Conservation (phyloP, 2,797 vertebrate genomes). For the Falco naumanni region DNA sequence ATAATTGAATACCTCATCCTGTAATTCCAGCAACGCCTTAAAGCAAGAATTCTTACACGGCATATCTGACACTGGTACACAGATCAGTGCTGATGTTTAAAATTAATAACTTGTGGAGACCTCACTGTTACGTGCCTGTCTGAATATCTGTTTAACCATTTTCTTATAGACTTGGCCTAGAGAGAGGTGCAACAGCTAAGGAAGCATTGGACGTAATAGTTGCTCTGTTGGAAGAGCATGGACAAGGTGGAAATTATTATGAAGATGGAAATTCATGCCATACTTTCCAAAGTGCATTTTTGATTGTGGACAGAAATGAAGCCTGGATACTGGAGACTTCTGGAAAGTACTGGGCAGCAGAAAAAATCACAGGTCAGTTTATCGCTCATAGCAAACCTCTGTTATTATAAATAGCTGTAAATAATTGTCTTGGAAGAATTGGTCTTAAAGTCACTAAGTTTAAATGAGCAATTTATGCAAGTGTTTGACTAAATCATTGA, state of each 20-base stretch:
- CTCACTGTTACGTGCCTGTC: not conserved
- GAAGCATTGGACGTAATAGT: constrained; percentile 80
- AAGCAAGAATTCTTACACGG: not conserved
- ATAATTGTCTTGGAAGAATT: not conserved
- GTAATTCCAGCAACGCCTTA: not conserved
- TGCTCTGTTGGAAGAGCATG: constrained; percentile 79
- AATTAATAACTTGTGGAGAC: not conserved
- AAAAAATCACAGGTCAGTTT: constrained; percentile 80
- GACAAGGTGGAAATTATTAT: constrained; percentile 83
- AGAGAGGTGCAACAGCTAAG: constrained; percentile 81
- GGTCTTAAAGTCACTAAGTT: not conserved
- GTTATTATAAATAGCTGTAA: not conserved
- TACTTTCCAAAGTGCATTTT: constrained; percentile 79
- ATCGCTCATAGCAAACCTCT: not conserved
- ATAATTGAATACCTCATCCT: not conserved
- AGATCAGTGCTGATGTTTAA: not conserved
- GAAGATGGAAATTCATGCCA: constrained; percentile 76
- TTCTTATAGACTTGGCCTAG: constrained; percentile 78
- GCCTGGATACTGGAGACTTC: constrained; percentile 83
- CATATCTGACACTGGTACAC: not conserved
- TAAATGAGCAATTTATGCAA: not conserved
- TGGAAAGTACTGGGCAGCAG: constrained; percentile 83
- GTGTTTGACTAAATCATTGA: not conserved
- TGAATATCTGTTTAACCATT: not conserved
- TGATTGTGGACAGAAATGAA: constrained; percentile 81